phyloP scores from a whole-genome alignment of 2,113 vertebrate species.

The Mus pahari region DNA sequence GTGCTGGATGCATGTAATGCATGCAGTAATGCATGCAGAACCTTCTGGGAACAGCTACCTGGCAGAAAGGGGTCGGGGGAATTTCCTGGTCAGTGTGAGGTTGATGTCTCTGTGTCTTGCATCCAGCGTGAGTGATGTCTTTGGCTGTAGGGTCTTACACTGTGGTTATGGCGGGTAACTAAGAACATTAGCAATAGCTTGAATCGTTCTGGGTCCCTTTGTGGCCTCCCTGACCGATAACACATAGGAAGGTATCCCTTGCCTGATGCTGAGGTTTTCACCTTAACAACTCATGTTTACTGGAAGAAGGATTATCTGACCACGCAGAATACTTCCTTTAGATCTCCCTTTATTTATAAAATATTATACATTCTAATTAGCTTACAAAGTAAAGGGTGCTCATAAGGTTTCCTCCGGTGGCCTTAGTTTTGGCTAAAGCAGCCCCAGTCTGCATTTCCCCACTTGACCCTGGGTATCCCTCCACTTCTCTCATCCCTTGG shows the following conservation, averaged over 20 bases:
- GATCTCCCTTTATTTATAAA: not conserved
- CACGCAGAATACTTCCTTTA: not conserved
- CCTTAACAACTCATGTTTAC: not conserved
- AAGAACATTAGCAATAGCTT: not conserved
- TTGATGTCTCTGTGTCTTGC: not conserved
- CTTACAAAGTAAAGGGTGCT: not conserved
- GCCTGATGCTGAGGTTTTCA: not conserved
- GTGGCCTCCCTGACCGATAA: not conserved
- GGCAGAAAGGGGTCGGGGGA: fast-evolving
- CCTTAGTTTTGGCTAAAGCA: not conserved
- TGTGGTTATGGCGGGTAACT: not conserved
- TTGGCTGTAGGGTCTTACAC: not conserved
- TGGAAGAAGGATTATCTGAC: not conserved
- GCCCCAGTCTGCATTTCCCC: too few species aligned
- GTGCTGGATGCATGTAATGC: too few species aligned
- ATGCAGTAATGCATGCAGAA: not conserved
- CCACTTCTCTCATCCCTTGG: too few species aligned
- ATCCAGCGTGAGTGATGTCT: not conserved
- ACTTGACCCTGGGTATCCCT: not conserved
- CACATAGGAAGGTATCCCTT: not conserved
- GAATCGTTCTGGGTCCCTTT: not conserved
- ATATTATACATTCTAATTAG: not conserved
- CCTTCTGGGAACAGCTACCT: not conserved
- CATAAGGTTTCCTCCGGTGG: not conserved
- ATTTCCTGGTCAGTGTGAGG: not conserved